Evolutionary conservation across 2,797 vertebrate species (phyloP), one percentile per base, ranked within the genome.

Genomic region (Chaunax sp.): DNA sequence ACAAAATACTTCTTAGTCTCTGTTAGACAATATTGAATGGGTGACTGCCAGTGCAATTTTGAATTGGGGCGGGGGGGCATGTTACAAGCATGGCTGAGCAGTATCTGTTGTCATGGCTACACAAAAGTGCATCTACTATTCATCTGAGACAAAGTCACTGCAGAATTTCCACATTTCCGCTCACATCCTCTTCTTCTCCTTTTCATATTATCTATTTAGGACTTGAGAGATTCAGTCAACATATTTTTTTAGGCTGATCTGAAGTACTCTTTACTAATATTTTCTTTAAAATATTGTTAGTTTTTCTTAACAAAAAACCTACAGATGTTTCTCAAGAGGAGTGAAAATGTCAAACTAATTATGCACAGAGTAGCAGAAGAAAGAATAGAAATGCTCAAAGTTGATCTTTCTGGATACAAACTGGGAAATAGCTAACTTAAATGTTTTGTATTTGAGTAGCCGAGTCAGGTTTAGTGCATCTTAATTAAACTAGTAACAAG

Each of bases 71-170:
- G 45, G 54, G 41, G 59, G 52, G 64, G 72, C 60, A 19, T 64
- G 38, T 4, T 61, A 70, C 62, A 84, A 77, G 65, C 81, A 80
- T 81, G 83, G 73, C 55, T 81, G 81, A 84, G 67, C 77, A 87
- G 62, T 83, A 77, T 76, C 78, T 78, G 90, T 92, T 88, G 88
- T 85, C 84, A 87, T 89, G 88, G 77, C 69, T 49, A 90, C 84
- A 41, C 40, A 58, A 73, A 70, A 72, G 79, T 59, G 70, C 66
- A 67, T 78, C 74, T 80, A 74, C 51, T 25, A 54, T 67, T 69
- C 60, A 58, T 60, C 55, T 19, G 46, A 65, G 41, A 72, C 18
- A 5, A 46, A 85, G 77, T 64, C 64, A 53, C 63, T 26, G 45
- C 70, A n/a, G 3, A 44, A 35, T 66, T 60, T n/a, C 62, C 18